Evolutionary conservation across 2,113 vertebrate species (phyloP).

Genomic region (Pituophis catenifer): DNA sequence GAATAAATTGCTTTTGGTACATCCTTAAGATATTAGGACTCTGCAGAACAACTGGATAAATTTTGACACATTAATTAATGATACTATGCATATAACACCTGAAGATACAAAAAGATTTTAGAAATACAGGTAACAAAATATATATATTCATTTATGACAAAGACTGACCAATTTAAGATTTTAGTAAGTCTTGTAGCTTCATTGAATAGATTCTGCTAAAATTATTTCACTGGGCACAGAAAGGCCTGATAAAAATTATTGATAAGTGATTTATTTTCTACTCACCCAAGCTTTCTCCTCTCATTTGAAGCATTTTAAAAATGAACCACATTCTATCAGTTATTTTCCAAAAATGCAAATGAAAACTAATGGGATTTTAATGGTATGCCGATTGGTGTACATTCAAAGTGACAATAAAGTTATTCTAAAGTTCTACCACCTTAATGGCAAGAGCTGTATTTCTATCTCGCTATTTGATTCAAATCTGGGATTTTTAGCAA

Average conservation of each 20-base stretch:
- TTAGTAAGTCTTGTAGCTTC: not conserved
- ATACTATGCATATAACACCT: not conserved
- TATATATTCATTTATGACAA: not conserved
- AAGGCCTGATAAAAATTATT: not conserved
- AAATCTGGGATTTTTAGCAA: not conserved
- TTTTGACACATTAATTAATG: not conserved
- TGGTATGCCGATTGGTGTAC: too few relatives aligned
- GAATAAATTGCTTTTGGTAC: not conserved
- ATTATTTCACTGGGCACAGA: not conserved
- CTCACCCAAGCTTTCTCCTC: not conserved
- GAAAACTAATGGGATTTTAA: not conserved
- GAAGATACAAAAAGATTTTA: not conserved
- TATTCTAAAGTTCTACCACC: not conserved
- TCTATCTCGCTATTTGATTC: not conserved
- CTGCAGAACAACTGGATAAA: not conserved
- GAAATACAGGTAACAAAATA: not conserved
- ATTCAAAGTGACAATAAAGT: too few relatives aligned
- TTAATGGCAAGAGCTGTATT: not conserved
- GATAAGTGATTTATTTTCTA: not conserved
- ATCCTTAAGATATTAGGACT: not conserved
- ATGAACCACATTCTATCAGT: not conserved
- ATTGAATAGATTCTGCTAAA: not conserved
- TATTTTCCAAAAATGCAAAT: not conserved
- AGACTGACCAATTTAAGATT: not conserved
- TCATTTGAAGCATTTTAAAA: not conserved